Percentiles rank a stretch among this genome's conserved stretches.
phyloP scores from a whole-genome alignment of 2,113 vertebrate genomes.

The Pagrus major region DNA sequence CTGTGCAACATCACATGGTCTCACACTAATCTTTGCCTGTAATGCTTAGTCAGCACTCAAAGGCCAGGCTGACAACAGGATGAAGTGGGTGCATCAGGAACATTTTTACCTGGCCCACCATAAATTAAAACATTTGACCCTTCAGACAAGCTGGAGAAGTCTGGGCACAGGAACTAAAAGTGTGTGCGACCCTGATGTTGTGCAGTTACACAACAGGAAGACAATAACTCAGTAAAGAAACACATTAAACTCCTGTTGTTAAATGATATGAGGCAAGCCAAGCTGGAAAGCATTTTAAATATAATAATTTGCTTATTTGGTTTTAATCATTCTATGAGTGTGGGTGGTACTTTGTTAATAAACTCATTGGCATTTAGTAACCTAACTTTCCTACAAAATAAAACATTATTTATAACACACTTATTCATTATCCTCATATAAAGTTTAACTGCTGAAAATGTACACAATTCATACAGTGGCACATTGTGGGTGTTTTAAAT shows the following conservation, averaged over 20 bases:
- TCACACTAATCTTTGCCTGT: constrained; percentile 2
- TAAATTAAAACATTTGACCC: background rate
- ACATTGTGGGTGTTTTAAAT: background rate
- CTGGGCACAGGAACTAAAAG: background rate
- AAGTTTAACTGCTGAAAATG: background rate
- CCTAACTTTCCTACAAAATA: background rate
- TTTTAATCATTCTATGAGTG: background rate
- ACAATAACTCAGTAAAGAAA: background rate
- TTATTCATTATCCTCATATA: background rate
- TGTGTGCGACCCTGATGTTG: background rate
- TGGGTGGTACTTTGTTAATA: background rate
- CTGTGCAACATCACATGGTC: constrained; percentile 18
- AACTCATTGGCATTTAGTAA: background rate
- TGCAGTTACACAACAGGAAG: background rate
- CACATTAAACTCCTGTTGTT: background rate
- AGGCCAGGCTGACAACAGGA: constrained; percentile 11
- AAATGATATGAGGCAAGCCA: background rate
- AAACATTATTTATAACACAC: too few species aligned
- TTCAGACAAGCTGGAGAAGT: background rate
- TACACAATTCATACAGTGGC: background rate
- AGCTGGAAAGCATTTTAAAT: background rate
- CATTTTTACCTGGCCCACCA: constrained; percentile 21
- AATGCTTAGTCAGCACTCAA: constrained; percentile 24
- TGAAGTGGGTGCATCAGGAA: constrained; percentile 20
- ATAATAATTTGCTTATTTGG: background rate